Evolutionary conservation across 2,797 vertebrate species (phyloP).

Genomic region (Sebastes diploproa): DNA sequence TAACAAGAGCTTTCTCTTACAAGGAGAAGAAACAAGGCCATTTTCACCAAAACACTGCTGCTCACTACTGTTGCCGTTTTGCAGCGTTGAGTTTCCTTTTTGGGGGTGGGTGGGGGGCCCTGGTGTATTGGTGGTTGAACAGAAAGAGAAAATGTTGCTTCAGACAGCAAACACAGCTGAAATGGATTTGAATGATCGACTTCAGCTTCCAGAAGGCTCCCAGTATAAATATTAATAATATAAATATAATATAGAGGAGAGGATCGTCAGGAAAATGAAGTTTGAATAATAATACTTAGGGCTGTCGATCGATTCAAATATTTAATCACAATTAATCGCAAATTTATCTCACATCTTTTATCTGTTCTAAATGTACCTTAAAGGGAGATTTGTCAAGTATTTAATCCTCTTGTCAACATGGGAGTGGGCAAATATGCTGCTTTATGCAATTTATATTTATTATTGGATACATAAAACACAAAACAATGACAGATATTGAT

Average conservation of each 20-base stretch:
- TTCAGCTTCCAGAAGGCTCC: neutral
- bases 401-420: too few relatives aligned
- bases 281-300: neutral
- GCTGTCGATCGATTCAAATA: too few relatives aligned
- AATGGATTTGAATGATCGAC: conserved; percentile 2
- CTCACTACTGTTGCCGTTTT: conserved; percentile 7
- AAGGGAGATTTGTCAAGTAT: too few relatives aligned
- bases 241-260: neutral
- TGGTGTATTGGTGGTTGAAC: conserved; percentile 12
- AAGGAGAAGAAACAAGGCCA: conserved; percentile 7
- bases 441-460: too few relatives aligned
- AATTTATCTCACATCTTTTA: too few relatives aligned
- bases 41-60: neutral
- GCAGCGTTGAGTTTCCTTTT: neutral
- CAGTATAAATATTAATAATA: neutral
- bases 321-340: too few relatives aligned
- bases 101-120: neutral
- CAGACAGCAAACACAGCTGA: neutral
- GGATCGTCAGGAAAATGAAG: neutral
- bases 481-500: too few relatives aligned
- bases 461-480: too few relatives aligned
- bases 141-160: conserved; percentile 6
- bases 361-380: too few relatives aligned
- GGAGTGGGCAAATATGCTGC: too few relatives aligned
- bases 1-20: conserved; percentile 32